phyloP scores from a whole-genome alignment of 2,888 invertebrate genomes.

The Tillus elongatus region DNA sequence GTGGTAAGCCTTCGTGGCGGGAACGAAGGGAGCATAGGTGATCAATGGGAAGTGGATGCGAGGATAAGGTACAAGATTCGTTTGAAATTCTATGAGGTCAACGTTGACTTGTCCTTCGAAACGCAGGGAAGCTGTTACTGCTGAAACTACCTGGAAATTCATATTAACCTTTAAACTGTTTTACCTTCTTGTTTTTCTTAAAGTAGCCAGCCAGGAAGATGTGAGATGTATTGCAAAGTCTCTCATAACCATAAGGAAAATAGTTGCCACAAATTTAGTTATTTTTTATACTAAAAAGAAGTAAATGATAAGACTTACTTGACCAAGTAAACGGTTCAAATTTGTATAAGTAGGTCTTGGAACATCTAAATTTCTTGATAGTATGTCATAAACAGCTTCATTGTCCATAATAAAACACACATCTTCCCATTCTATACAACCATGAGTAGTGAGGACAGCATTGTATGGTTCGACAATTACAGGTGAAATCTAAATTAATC shows the following conservation, averaged over 20 bases:
- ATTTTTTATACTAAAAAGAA: too few relatives aligned
- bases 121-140: slow-evolving; percentile 61
- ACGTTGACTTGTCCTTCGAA: slow-evolving; percentile 60
- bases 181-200: too few relatives aligned
- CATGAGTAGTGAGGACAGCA: slow-evolving; percentile 58
- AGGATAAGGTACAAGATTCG: slow-evolving; percentile 77
- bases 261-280: too few relatives aligned
- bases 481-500: slow-evolving; percentile 54
- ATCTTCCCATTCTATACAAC: slow-evolving; percentile 59
- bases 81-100: slow-evolving; percentile 66
- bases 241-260: too few relatives aligned
- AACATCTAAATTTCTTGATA: slow-evolving; percentile 63
- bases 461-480: slow-evolving; percentile 73
- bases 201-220: too few relatives aligned
- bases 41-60: slow-evolving; percentile 79
- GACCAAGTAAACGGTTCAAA: slow-evolving; percentile 69
- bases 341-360: slow-evolving; percentile 78
- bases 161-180: slow-evolving; percentile 6
- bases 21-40: slow-evolving; percentile 62
- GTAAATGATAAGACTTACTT: slow-evolving; percentile 43
- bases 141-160: slow-evolving; percentile 52
- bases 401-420: slow-evolving; percentile 68
- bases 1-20: slow-evolving; percentile 53
- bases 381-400: slow-evolving; percentile 68
- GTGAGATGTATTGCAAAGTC: too few relatives aligned